Evolutionary conservation across 2,888 invertebrate genomes (phyloP), one percentile per base, ranked within the genome.

Genomic region (Drosophila melanosoma): DNA sequence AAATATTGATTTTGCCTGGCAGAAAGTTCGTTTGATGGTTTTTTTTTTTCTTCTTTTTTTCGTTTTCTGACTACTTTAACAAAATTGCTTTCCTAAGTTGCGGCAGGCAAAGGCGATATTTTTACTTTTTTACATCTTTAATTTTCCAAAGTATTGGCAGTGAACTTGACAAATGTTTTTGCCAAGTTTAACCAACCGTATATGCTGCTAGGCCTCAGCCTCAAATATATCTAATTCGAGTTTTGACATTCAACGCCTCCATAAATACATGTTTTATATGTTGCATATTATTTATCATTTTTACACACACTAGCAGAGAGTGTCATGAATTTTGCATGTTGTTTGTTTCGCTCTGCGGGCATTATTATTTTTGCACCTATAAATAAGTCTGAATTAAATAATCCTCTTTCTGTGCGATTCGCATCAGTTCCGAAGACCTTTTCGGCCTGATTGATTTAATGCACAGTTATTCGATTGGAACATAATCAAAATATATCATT

Each of bases 1-100:
- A 83, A 86, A 90, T 90, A 87, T 87, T 90, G 90, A 90, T 90
- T 87, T 90, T 76, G 63, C 51, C 56, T 56, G 67, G 54, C 69
- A 68, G 29, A 79, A 88, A 81, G 65, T 81, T 87, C 76, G 61
- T 69, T 75, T 65, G 15, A 38, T 48, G 29, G 32, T 17, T 17
- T 23, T 48, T 58, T 51, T 66, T 58, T 29, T 59, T 1, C 20
- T 20, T 20, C 45, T 58, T 29, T 59, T 1, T 15, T 20, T 20
- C 45, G 38, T 20, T 42, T 26, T 48, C 29, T 17, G 29, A n/a
- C 32, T 59, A 23, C 38, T 51, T 33, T 48, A 42, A n/a, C 42
- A 79, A 85, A 68, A 72, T 76, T 66, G 66, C 42, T 68, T 71
- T 73, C 58, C 69, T 64, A 82, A 88, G 71, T 83, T 73, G 64